Evolutionary conservation across 2,797 vertebrate species (phyloP).

Genomic region (Chrysolophus pictus): DNA sequence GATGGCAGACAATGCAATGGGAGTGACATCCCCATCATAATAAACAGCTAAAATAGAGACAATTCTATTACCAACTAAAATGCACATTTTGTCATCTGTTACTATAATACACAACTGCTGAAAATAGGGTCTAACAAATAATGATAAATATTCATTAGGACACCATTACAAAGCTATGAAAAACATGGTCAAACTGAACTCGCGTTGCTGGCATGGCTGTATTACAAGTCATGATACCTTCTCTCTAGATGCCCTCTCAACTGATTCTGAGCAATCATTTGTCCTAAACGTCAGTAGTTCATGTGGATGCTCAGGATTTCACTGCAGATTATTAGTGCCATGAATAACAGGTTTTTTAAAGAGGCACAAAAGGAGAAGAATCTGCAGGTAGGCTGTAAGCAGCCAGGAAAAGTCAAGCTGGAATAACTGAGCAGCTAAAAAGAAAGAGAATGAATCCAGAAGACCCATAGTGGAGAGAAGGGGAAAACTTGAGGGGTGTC

Average conservation of each 20-base stretch:
- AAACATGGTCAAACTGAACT: neutral
- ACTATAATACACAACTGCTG: slow-evolving; percentile 50
- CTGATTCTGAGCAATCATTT: neutral
- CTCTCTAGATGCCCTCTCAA: neutral
- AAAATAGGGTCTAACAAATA: slow-evolving; percentile 62
- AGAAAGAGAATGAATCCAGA: neutral
- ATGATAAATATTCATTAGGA: slow-evolving; percentile 73
- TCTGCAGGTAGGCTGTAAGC: slow-evolving; percentile 30
- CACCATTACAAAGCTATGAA: neutral
- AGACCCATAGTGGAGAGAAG: neutral
- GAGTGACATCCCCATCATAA: slow-evolving; percentile 46
- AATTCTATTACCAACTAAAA: slow-evolving; percentile 56
- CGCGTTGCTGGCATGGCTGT: neutral
- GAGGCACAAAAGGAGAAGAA: slow-evolving; percentile 24
- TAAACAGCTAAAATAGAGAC: slow-evolving; percentile 58
- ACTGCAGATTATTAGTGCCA: neutral
- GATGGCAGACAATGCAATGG: slow-evolving; percentile 22
- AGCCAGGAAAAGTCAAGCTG: slow-evolving; percentile 18
- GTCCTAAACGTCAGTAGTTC: neutral
- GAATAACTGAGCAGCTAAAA: neutral
- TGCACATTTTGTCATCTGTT: slow-evolving; percentile 66
- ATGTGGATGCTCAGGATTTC: neutral
- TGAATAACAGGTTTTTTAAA: neutral
- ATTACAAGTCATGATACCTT: neutral
- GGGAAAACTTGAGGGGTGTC: neutral